Conservation (phyloP, 2,797 vertebrate genomes). For the Danio aesculapii region DNA sequence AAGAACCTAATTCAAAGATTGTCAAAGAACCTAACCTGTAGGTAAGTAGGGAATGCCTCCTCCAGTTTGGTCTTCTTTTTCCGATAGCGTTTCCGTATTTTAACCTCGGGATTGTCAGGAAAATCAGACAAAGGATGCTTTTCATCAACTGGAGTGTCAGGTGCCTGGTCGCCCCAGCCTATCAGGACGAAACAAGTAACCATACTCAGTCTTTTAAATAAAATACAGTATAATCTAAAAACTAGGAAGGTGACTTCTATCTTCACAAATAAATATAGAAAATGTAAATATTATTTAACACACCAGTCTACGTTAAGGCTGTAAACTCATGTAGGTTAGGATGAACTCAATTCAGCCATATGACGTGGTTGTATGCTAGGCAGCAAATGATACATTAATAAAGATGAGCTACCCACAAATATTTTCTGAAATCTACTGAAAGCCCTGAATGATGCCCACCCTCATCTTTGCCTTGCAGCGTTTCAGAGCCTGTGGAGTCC, state of each 20-base stretch:
- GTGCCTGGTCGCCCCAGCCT: constrained; percentile 91
- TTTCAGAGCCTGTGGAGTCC: constrained; percentile 95
- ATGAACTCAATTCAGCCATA: not conserved
- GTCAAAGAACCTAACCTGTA: constrained; percentile 85
- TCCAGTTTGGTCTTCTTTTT: constrained; percentile 99
- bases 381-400: not conserved
- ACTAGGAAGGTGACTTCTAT: not conserved
- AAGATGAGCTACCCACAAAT: not conserved
- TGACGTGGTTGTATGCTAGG: not conserved
- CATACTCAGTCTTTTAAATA: not conserved
- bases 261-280: not conserved
- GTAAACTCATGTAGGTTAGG: not conserved
- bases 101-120: constrained; percentile 79
- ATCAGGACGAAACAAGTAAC: not conserved
- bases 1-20: too few species aligned
- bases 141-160: constrained; percentile 87
- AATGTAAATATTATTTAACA: not conserved
- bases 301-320: not conserved
- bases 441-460: constrained; percentile 72
- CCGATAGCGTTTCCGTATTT: constrained; percentile 96
- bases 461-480: constrained; percentile 87
- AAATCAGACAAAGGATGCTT: constrained; percentile 84
- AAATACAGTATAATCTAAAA: not conserved
- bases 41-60: constrained; percentile 94
- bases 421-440: not conserved